Base-by-base conservation (phyloP, 2,113 vertebrate species). In the Mugil cephalus region DNA sequence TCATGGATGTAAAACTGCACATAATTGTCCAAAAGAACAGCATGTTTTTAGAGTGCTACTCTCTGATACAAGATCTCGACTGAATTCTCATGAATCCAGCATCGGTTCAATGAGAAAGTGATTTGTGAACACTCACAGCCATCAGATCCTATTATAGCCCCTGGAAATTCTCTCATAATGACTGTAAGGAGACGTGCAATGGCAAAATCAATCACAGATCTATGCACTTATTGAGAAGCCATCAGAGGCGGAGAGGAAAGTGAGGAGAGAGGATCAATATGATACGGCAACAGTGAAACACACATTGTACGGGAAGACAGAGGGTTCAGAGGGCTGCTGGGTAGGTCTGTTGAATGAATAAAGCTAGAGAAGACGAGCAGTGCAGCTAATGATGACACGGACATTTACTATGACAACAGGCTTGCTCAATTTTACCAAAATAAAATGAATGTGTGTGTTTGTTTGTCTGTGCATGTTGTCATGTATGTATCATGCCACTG, bases 151-250 rank as follows among this genome's bases (percentile, higher is more conserved):
- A 92, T 92, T 91, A 91, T 74, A 59, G 81, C 77, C 51, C 42
- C 66, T 84, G 86, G 77, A 89, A 89, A 93, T 89, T 87, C 83
- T 80, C 82, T 72, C 82, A 90, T 88, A 91, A 93, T 87, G 90
- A 92, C 89, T 85, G 83, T 76, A 77, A 72, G 83, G 74, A 92
- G 91, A 91, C 87, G 72, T 87, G 79, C 80, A 82, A 91, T 86
- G 88, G 88, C 58, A 89, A 91, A 91, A 93, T 93, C 90, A 87
- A 93, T 92, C 88, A 88, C 40, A 85, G 72, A 92, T 91, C 90
- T 50, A 91, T 91, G 84, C 80, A 86, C 82, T 87, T 93, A 91
- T 93, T 79, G 90, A 89, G 86, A 85, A 87, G 82, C 73, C 83
- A 88, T 89, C 87, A 84, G 76, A 73, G 72, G 80, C 52, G 56